These are phyloP conservation scores for Stigmatopora nigra DNA, from an alignment of 2,113 vertebrate species.

Conservation along the genomic window DNA sequence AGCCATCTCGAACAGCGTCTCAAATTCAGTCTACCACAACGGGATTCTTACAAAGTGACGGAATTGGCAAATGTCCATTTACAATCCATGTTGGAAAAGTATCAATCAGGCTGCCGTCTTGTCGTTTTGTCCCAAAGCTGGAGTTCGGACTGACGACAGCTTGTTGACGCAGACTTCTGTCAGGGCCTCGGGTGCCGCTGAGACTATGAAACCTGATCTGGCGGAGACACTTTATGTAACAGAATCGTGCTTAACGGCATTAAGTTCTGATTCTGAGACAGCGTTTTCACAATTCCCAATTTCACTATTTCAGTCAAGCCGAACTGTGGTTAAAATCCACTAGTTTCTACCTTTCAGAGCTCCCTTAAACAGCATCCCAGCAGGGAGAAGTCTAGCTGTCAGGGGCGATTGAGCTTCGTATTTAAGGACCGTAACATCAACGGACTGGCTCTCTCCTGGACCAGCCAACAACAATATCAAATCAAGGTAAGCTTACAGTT, in stretches of 20 bases:
- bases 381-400: not conserved
- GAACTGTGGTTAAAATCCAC: not conserved
- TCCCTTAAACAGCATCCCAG: constrained; percentile 3
- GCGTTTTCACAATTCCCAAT: not conserved
- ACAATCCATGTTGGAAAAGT: not conserved
- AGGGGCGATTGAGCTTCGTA: not conserved
- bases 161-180: not conserved
- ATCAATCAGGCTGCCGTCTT: constrained; percentile 1
- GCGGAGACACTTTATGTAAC: constrained; percentile 6
- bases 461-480: constrained; percentile 5
- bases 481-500: constrained; percentile 24
- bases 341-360: not conserved
- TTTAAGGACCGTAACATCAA: constrained; percentile 1
- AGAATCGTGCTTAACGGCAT: not conserved
- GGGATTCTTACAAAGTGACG: not conserved
- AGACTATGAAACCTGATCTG: constrained; percentile 3
- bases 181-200: constrained; percentile 4
- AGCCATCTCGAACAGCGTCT: not conserved
- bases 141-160: not conserved
- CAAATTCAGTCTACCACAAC: not conserved
- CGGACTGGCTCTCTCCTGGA: not conserved
- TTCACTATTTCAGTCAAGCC: not conserved
- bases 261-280: not conserved
- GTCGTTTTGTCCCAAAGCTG: constrained; percentile 1
- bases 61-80: not conserved